A percentile compares a stretch with the other conserved stretches of the same genome.
These are phyloP conservation scores for Eupithecia vulgata DNA, from an alignment of 2,888 invertebrate genomes.

Conservation along the genomic window DNA sequence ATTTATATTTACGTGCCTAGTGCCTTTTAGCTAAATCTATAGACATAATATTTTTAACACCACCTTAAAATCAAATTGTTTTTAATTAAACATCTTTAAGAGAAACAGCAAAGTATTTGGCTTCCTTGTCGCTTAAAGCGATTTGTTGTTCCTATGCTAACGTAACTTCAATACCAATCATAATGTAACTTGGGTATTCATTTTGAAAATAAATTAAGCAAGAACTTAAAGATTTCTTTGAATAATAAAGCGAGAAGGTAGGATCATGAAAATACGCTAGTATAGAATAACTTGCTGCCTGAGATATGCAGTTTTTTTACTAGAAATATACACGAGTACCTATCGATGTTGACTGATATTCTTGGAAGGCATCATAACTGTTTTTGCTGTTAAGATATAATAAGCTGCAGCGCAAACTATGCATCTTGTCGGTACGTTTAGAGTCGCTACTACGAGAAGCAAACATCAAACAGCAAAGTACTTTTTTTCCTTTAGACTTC, in stretches of 20 bases:
- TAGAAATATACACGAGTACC: neutral
- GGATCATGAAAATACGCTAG: neutral
- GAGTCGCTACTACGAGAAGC: neutral
- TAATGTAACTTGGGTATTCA: too few species aligned
- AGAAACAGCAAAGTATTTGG: too few species aligned
- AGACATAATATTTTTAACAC: too few species aligned
- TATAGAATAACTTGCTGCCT: neutral
- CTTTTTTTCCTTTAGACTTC: too few species aligned
- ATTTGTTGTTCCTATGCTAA: too few species aligned
- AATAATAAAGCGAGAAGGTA: neutral
- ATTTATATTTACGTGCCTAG: too few species aligned
- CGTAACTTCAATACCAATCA: too few species aligned
- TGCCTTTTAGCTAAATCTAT: too few species aligned
- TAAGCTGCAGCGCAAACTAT: neutral
- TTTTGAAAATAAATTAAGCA: neutral
- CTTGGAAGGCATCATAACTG: neutral
- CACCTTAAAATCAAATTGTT: too few species aligned
- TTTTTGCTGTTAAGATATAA: neutral
- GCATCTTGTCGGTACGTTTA: neutral
- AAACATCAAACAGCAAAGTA: too few species aligned
- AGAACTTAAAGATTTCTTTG: neutral
- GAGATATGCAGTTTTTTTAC: neutral
- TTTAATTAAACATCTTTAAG: too few species aligned
- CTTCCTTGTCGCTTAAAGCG: too few species aligned
- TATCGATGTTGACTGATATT: neutral